Evolutionary conservation across 2,113 vertebrate species (phyloP).

Genomic region (Coregonus clupeaformis): DNA sequence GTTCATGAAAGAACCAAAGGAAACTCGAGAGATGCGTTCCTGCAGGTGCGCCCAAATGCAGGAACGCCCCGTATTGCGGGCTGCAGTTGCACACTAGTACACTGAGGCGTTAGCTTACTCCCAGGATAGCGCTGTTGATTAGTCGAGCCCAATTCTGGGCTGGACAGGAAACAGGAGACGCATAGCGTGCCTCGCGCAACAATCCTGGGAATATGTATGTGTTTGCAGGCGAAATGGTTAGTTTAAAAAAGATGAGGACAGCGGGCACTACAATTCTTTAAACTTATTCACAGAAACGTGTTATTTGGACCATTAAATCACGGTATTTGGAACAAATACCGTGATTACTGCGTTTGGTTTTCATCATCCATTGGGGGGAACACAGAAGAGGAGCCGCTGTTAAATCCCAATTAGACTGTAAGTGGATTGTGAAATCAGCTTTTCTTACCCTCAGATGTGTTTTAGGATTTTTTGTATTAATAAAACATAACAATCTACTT

Average conservation of each 20-base stretch:
- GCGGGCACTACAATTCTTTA: neutral
- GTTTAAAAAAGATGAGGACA: slow-evolving; percentile 44
- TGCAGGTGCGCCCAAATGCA: no score
- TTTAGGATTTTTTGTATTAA: neutral
- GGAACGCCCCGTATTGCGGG: no score
- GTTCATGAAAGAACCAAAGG: no score
- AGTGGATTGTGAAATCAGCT: slow-evolving; percentile 32
- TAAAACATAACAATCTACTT: neutral
- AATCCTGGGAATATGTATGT: slow-evolving; percentile 1
- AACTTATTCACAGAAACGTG: neutral
- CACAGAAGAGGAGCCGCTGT: slow-evolving; percentile 38
- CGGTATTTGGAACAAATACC: neutral
- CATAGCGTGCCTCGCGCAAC: slow-evolving; percentile 51
- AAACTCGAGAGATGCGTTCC: no score
- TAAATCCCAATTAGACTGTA: slow-evolving; percentile 48
- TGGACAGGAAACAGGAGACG: slow-evolving; percentile 69
- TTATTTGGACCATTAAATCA: neutral
- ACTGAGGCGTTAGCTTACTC: neutral
- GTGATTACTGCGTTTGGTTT: neutral
- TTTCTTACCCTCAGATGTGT: neutral
- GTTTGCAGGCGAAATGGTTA: neutral
- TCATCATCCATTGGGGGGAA: slow-evolving; percentile 26
- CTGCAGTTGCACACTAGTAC: no score
- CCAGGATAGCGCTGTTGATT: neutral
- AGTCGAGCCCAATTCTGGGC: slow-evolving; percentile 36